A percentile compares a stretch with the other conserved stretches of the same genome.
Evolutionary conservation across 1,140 invertebrate species (phyloP).

Genomic region (Micrasema longulum): DNA sequence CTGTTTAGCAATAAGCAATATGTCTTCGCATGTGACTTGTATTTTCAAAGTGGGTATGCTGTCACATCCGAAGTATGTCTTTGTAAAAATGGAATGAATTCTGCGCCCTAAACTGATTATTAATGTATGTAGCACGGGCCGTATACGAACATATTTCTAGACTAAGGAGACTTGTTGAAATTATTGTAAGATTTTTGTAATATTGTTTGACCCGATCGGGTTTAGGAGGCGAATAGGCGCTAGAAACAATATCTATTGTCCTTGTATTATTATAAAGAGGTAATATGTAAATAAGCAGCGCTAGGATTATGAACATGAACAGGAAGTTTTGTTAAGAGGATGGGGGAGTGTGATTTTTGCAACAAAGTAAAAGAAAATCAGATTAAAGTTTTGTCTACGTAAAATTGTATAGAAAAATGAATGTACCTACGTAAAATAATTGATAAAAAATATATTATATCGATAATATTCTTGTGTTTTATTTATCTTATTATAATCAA

Average conservation of each 20-base stretch:
- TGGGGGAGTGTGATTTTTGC: constrained; percentile 37
- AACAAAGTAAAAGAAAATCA: constrained; percentile 44
- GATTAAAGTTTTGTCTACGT: constrained; percentile 50
- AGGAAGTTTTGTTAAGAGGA: constrained; percentile 33
- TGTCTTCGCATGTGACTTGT: too few relatives aligned
- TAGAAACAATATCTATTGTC: too few relatives aligned
- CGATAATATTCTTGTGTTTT: constrained; percentile 38
- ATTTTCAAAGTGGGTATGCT: too few relatives aligned
- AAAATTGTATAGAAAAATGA: constrained; percentile 54
- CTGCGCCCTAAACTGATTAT: too few relatives aligned
- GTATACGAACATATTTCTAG: not conserved
- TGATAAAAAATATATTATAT: constrained; percentile 54
- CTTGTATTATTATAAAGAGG: not conserved
- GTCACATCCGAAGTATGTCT: too few relatives aligned
- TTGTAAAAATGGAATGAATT: too few relatives aligned
- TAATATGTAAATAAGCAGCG: constrained; percentile 6
- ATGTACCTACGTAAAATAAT: constrained; percentile 54
- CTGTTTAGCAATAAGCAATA: too few relatives aligned
- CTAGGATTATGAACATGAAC: constrained; percentile 9
- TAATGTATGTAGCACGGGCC: too few relatives aligned
- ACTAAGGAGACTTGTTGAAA: constrained; percentile 12
- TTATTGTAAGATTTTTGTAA: constrained; percentile 20
- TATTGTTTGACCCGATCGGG: not conserved
- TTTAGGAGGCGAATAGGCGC: too few relatives aligned
- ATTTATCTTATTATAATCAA: too few relatives aligned